Evolutionary conservation across 2,888 invertebrate species (phyloP).

Genomic region (Lathronympha strigana): DNA sequence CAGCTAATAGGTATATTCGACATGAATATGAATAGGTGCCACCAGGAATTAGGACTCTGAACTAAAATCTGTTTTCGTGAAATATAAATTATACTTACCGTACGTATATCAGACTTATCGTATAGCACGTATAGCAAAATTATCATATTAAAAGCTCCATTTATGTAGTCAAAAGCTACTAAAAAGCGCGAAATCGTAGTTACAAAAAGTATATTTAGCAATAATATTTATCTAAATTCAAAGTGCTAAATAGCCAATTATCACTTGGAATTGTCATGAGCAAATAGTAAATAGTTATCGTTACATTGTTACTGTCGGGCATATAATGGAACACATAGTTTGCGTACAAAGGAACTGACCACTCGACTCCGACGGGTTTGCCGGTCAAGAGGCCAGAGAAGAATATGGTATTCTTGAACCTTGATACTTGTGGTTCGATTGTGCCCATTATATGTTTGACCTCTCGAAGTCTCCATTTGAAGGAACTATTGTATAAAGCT

Average conservation of each 20-base stretch:
- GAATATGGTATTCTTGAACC: background rate
- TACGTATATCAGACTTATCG: background rate
- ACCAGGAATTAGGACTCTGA: too few species aligned
- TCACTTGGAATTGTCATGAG: background rate
- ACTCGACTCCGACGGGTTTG: background rate
- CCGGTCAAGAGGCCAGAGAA: background rate
- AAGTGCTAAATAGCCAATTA: constrained; percentile 9
- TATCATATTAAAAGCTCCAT: background rate
- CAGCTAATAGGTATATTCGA: too few species aligned
- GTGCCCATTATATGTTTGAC: too few species aligned
- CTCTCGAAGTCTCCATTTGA: too few species aligned
- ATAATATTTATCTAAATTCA: background rate
- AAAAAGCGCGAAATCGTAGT: background rate
- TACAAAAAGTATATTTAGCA: background rate
- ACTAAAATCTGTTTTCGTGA: too few species aligned
- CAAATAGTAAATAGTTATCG: background rate
- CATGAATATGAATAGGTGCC: too few species aligned
- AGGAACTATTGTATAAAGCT: too few species aligned
- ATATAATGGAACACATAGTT: background rate
- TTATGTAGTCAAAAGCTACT: background rate
- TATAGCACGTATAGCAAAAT: too few species aligned
- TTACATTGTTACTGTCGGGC: background rate
- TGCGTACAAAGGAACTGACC: background rate
- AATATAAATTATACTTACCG: too few species aligned
- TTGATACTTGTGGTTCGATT: background rate